Percentiles rank a stretch among this genome's conserved stretches.
phyloP scores from a whole-genome alignment of 2,797 vertebrate genomes.

The Rallus crepitans region DNA sequence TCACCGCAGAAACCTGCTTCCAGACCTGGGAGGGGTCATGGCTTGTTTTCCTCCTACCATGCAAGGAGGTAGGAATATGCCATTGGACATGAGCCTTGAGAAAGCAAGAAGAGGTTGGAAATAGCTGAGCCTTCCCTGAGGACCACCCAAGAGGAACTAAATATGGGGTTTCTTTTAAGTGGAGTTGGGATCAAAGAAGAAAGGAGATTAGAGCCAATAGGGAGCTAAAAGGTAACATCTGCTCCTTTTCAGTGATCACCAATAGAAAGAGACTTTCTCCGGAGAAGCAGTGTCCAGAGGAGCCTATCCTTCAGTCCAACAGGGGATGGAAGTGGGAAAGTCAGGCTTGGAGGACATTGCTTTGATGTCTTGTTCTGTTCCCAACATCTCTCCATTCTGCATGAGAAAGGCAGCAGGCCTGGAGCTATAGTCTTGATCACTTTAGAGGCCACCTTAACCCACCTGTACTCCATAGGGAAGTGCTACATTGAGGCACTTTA shows the following conservation, averaged over 20 bases:
- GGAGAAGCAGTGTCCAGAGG: background rate
- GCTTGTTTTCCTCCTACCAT: slow-evolving; percentile 41
- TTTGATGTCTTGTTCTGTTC: background rate
- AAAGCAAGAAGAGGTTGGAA: slow-evolving; percentile 64
- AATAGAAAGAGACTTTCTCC: slow-evolving; percentile 47
- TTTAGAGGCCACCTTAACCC: background rate
- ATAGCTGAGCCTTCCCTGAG: slow-evolving; percentile 54
- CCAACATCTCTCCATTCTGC: background rate
- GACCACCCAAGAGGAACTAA: slow-evolving; percentile 76
- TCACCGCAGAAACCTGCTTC: background rate
- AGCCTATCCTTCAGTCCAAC: background rate
- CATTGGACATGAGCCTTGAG: background rate
- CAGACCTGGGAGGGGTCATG: slow-evolving; percentile 34
- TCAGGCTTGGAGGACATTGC: background rate
- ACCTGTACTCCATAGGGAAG: background rate
- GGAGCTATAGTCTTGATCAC: background rate
- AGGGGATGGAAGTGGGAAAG: background rate
- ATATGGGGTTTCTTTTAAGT: slow-evolving; percentile 70
- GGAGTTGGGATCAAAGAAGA: slow-evolving; percentile 70
- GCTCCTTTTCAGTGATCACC: slow-evolving; percentile 59
- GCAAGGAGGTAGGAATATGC: slow-evolving; percentile 46
- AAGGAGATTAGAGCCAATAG: slow-evolving; percentile 70
- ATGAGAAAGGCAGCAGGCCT: background rate
- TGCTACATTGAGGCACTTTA: background rate
- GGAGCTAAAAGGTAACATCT: slow-evolving; percentile 75